phyloP scores from a whole-genome alignment of 2,888 invertebrate genomes.

The Tanypteryx hageni region DNA sequence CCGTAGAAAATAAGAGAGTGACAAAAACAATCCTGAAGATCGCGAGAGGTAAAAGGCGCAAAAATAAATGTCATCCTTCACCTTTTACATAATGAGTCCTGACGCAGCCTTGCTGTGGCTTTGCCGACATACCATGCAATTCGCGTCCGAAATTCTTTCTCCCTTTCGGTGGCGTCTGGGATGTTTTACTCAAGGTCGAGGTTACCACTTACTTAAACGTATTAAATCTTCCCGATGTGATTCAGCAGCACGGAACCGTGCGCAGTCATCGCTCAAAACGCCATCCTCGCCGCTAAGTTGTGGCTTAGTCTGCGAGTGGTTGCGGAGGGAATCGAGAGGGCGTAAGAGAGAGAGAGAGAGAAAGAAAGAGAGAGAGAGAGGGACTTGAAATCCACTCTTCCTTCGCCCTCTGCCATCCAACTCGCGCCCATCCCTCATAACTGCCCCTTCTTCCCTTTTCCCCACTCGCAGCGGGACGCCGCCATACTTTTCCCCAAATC shows the following conservation, averaged over 20 bases:
- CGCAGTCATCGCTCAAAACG: slow-evolving; percentile 41
- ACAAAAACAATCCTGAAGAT: no score
- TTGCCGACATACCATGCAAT: not conserved
- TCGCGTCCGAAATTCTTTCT: not conserved
- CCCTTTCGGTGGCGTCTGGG: not conserved
- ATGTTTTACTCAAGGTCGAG: not conserved
- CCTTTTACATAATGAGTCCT: no score
- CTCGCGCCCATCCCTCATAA: not conserved
- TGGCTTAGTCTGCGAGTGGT: not conserved
- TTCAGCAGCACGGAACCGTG: slow-evolving; percentile 32
- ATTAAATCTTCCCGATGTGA: slow-evolving; percentile 45
- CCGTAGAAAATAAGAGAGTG: no score
- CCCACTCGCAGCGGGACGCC: not conserved
- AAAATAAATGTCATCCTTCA: no score
- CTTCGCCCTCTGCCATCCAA: not conserved
- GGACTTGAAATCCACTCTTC: not conserved
- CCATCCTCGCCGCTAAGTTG: slow-evolving; percentile 33
- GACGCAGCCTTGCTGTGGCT: no score
- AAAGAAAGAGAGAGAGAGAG: not conserved
- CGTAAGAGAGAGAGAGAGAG: not conserved
- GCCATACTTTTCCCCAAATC: no score
- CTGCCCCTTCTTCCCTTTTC: not conserved
- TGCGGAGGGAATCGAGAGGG: not conserved
- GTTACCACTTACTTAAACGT: slow-evolving; percentile 11
- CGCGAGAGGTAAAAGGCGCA: no score